phyloP scores from a whole-genome alignment of 2,113 vertebrate species.

The Pelecanus crispus region DNA sequence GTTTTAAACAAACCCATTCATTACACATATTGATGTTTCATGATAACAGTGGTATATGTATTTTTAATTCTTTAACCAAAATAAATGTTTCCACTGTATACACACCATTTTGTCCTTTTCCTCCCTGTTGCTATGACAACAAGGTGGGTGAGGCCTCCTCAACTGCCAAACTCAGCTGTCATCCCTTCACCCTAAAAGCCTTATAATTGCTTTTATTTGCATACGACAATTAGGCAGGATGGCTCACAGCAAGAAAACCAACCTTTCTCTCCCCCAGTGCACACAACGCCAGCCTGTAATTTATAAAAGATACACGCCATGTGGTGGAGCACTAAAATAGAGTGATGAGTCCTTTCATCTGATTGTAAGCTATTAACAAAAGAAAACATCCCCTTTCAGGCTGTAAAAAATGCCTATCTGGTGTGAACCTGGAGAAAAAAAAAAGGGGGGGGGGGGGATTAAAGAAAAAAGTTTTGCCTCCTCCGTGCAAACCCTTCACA shows the following conservation, averaged over 20 bases:
- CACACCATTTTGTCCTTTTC: constrained; percentile 83
- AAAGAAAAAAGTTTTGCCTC: constrained; percentile 58
- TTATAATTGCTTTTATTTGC: constrained; percentile 99
- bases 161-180: constrained; percentile 99
- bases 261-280: constrained; percentile 92
- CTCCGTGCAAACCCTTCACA: constrained; percentile 56
- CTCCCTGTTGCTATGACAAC: constrained; percentile 97
- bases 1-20: constrained; percentile 78
- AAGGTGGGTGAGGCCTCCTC: constrained; percentile 95
- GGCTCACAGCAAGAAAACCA: constrained; percentile 98
- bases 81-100: constrained; percentile 76
- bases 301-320: constrained; percentile 87
- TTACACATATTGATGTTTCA: constrained; percentile 69
- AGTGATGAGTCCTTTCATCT: constrained; percentile 84
- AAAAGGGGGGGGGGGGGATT: accelerated
- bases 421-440: constrained; percentile 73
- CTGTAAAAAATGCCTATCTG: constrained; percentile 82
- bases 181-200: constrained; percentile 99
- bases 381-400: constrained; percentile 85
- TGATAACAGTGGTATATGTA: constrained; percentile 67
- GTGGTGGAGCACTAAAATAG: constrained; percentile 83
- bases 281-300: constrained; percentile 85
- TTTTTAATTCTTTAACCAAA: constrained; percentile 77
- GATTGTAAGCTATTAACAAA: constrained; percentile 88
- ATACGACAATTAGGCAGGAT: constrained; percentile 99